Percentiles rank a stretch among this genome's conserved stretches.
Evolutionary conservation across 2,113 vertebrate genomes (phyloP).

Genomic region (Toxostoma redivivum): DNA sequence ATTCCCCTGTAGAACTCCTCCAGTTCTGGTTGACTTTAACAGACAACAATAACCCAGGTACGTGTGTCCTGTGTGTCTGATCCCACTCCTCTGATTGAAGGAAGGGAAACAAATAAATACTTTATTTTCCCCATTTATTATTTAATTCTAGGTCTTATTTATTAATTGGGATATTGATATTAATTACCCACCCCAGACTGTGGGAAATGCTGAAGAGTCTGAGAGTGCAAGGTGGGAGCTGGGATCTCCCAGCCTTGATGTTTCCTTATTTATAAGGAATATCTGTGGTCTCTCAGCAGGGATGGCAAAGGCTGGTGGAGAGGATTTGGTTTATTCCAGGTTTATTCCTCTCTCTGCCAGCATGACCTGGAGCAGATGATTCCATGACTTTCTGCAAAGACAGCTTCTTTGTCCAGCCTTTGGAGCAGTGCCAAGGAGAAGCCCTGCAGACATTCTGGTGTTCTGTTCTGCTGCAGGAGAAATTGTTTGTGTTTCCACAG

Average conservation of each 20-base stretch:
- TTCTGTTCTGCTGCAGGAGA: not conserved
- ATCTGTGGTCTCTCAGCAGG: not conserved
- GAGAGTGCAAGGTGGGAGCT: not conserved
- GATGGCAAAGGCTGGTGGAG: not conserved
- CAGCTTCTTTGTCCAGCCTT: not conserved
- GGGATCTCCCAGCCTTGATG: not conserved
- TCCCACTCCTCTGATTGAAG: not conserved
- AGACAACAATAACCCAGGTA: not conserved
- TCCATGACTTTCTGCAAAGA: not conserved
- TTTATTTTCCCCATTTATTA: not conserved
- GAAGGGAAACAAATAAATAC: not conserved
- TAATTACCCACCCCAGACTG: not conserved
- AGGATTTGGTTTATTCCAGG: not conserved
- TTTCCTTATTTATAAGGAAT: not conserved
- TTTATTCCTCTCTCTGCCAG: not conserved
- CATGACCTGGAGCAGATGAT: not conserved
- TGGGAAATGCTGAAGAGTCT: not conserved
- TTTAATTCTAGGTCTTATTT: not conserved
- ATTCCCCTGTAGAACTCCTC: not conserved
- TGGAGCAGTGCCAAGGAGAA: not conserved
- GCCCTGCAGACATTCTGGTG: not conserved
- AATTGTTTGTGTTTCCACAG: not conserved
- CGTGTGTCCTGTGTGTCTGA: accelerated
- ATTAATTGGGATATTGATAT: not conserved
- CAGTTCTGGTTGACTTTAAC: not conserved